Base-by-base conservation (phyloP, 2,797 vertebrate genomes). In the Tolypeutes matacus region DNA sequence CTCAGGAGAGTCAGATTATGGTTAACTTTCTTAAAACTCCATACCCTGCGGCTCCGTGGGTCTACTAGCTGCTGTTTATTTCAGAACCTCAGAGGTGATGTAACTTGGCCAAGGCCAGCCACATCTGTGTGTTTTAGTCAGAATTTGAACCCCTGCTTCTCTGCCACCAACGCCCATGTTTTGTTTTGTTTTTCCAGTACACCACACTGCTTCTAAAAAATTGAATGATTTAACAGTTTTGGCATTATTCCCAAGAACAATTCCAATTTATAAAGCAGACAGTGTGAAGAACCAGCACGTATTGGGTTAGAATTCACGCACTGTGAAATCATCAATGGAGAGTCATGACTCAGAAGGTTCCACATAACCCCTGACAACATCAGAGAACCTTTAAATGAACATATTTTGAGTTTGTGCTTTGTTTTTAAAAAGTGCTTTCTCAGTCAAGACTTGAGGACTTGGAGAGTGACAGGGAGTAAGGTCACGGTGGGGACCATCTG, bases 401-500 rank as follows among this genome's bases (percentile, higher is more conserved):
- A 0, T 86, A 84, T 91, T 95, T 93, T 88, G 23, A 31, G 7
- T 88, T 49, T 62, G 12, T 87, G 65, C 85, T 97, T 91, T 93
- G 77, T 90, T 95, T 90, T 96, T 96, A 65, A 92, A 93, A 91
- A 97, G 87, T 31, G 69, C 64, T 85, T 95, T 95, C 65, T 76
- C 82, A 64, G 3, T 64, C 62, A 58, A 60, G 0, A 0, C 92
- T 95, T 75, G 75, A 90, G 75, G 60, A 94, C 31, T 0, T 0
- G 69, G 65, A 80, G 34, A 97, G 56, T 97, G 58, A 95, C 96
- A 88, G 69, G 96, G 83, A 96, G 84, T 85, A 94, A 94, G 69
- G 90, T 96, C 87, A 96, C 89, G 31, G 76, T 36, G 21, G n/a
- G 87, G 84, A 90, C 91, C 34, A 82, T 81, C 84, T 64, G 58